Evolutionary conservation across 1,140 invertebrate genomes (phyloP), one percentile per base, ranked within the genome.

Genomic region (Drosophila pseudoobscura): DNA sequence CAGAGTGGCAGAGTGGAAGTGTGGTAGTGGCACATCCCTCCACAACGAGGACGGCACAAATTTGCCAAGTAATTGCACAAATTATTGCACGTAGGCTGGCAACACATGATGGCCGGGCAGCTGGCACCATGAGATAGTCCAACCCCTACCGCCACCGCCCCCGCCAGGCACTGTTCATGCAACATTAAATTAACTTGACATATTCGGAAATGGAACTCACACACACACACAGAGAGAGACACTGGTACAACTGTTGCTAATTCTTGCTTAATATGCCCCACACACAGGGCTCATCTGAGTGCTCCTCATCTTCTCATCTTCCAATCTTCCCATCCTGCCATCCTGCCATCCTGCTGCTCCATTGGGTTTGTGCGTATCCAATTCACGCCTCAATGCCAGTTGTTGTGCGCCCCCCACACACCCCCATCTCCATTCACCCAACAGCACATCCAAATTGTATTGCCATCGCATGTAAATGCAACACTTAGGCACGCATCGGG

Each of bases 181-280:
- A 71, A 83, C 83, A 88, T 89, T 88, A 88, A 77, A 83, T 89
- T 89, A 88, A 76, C 84, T 83, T 89, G 83, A 88, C 79, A 83
- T 73, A 88, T 79, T 79, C 73, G 52, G 50, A 41, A 41, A 35
- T 45, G 62, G 55, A 52, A 76, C 29, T 31, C 29, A 9, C 8
- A 9, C 31, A 31, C 31, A 15, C 15, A 31, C 65, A 65, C 60
- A 11, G 15, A 39, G 11, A 9, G 17, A 17, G 15, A 11, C 29
- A 13, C 17, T 45, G 65, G 51, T 45, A 70, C 66, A 88, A 88
- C 84, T 83, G 83, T 88, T 88, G 83, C 83, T 88, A 88, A 88
- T 88, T 88, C 88, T 88, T 87, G 70, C 63, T 76, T 79, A 84
- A 84, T 84, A 84, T 74, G 51, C 66, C 70, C 59, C 77, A 53